phyloP scores from a whole-genome alignment of 2,888 invertebrate genomes.

The Creontiades dilutus region DNA sequence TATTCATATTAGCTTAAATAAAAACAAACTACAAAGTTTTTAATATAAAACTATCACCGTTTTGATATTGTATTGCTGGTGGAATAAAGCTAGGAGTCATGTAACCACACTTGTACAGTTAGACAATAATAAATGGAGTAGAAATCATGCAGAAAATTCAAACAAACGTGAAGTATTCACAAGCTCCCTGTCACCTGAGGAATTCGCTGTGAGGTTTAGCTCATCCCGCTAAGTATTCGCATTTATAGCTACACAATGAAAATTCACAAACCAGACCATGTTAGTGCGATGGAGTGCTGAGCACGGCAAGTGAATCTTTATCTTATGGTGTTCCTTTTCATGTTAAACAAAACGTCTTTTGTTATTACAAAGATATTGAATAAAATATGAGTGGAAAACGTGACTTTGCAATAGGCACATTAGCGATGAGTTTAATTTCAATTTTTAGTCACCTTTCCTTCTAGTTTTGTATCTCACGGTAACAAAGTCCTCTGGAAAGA shows the following conservation, averaged over 20 bases:
- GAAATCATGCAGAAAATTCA: conserved; percentile 9
- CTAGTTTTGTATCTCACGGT: conserved; percentile 92
- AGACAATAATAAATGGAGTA: background rate
- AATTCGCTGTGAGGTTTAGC: background rate
- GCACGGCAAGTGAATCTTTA: conserved; percentile 23
- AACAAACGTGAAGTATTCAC: conserved; percentile 10
- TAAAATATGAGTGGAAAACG: conserved; percentile 31
- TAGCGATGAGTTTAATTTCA: conserved; percentile 32
- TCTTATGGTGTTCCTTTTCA: background rate
- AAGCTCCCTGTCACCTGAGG: conserved; percentile 22
- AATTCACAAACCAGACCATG: conserved; percentile 46
- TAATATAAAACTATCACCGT: too few species aligned
- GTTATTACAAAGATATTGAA: conserved; percentile 4
- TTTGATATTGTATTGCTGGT: too few species aligned
- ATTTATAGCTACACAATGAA: conserved; percentile 10
- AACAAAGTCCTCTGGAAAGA: conserved; percentile 93
- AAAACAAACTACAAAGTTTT: too few species aligned
- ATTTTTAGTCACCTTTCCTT: conserved; percentile 86
- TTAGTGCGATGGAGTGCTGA: conserved; percentile 46
- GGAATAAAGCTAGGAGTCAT: too few species aligned
- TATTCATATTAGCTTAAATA: too few species aligned
- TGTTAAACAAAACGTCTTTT: conserved; percentile 20
- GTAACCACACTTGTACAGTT: background rate
- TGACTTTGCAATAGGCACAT: conserved; percentile 1
- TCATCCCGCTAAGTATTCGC: background rate